phyloP scores from a whole-genome alignment of 1,140 invertebrate species.

The Ceratitis capitata region DNA sequence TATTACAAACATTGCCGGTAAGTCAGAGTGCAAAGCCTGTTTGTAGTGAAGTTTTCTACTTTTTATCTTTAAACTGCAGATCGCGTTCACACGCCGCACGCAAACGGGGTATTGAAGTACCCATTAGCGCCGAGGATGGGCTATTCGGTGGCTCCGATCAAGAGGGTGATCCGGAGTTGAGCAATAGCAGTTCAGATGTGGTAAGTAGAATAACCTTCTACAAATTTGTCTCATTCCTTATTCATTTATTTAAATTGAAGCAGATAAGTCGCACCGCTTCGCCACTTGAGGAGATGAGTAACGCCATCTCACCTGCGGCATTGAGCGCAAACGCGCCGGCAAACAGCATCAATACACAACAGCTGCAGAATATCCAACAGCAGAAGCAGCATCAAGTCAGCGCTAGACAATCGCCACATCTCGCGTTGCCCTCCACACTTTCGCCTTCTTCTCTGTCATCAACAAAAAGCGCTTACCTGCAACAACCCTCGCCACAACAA shows the following conservation, averaged over 20 bases:
- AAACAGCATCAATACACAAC: neutral
- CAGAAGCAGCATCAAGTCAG: neutral
- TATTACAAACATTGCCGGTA: constrained; percentile 87
- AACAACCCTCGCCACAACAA: constrained; percentile 53
- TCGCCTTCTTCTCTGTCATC: constrained; percentile 58
- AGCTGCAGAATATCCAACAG: constrained; percentile 16
- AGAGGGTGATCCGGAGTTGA: constrained; percentile 58
- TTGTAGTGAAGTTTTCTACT: neutral
- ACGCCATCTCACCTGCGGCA: neutral
- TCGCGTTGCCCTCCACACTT: constrained; percentile 44
- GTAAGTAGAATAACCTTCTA: constrained; percentile 46
- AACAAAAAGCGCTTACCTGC: constrained; percentile 53
- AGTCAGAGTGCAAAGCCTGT: neutral
- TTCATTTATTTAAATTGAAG: constrained; percentile 19
- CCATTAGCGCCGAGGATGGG: constrained; percentile 68
- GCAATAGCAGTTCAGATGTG: constrained; percentile 62
- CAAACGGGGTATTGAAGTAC: constrained; percentile 70
- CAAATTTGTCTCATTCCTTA: neutral
- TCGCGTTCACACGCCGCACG: constrained; percentile 83
- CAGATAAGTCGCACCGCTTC: constrained; percentile 59
- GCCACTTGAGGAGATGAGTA: constrained; percentile 54
- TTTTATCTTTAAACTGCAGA: constrained; percentile 50
- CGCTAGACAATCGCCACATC: neutral
- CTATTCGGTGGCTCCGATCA: constrained; percentile 68
- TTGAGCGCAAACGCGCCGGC: neutral